These are phyloP conservation scores for Aleadryas rufinucha DNA, from an alignment of 2,113 vertebrate species.

Conservation along the genomic window DNA sequence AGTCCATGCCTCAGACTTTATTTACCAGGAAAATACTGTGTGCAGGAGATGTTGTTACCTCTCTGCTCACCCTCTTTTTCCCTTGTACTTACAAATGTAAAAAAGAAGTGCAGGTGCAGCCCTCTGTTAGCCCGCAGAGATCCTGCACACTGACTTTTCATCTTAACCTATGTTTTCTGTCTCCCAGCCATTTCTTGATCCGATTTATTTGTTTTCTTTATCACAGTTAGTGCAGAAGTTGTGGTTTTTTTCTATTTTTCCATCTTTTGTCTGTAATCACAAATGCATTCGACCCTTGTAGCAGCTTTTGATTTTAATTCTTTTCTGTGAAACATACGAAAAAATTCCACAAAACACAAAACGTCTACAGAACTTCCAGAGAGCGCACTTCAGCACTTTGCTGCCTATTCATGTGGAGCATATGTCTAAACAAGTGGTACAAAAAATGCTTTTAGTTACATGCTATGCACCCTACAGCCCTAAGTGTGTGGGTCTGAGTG, in stretches of 20 bases:
- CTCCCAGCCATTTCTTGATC: neutral
- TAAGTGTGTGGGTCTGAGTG: neutral
- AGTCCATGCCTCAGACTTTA: neutral
- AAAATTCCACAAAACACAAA: neutral
- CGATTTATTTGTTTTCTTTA: neutral
- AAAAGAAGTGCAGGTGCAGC: neutral
- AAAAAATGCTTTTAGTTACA: neutral
- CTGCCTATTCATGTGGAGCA: neutral
- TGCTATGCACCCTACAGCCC: neutral
- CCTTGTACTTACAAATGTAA: neutral
- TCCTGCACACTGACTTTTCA: neutral
- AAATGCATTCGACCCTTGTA: neutral
- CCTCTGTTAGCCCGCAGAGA: neutral
- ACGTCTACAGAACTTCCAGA: neutral
- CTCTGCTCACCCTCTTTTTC: neutral
- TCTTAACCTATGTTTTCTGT: neutral
- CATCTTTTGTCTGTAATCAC: neutral
- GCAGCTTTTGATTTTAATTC: conserved; percentile 7
- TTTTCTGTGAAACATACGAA: neutral
- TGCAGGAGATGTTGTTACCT: neutral
- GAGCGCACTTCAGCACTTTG: conserved; percentile 1
- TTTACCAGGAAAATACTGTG: neutral
- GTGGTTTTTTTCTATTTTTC: neutral
- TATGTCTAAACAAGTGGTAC: neutral
- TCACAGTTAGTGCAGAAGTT: neutral